These are phyloP conservation scores for Osmerus eperlanus DNA, from an alignment of 2,113 vertebrate species.

Conservation along the genomic window DNA sequence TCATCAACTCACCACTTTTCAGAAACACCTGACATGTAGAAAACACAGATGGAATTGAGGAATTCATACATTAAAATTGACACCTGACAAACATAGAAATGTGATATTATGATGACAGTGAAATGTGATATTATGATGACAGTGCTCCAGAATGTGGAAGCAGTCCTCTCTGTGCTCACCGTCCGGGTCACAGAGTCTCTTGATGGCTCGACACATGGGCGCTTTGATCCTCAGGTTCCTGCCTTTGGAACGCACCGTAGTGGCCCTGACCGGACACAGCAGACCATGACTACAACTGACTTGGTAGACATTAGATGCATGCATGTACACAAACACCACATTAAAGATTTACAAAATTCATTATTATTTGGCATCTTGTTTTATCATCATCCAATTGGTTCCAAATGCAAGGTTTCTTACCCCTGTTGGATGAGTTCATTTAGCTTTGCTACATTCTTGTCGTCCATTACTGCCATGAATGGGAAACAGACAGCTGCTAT, in stretches of 20 bases:
- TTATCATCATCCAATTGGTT: background rate
- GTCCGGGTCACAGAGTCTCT: constrained; percentile 97
- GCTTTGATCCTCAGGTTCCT: constrained; percentile 96
- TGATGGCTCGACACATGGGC: constrained; percentile 95
- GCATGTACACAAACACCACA: no score
- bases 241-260: constrained; percentile 95
- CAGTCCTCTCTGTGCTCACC: constrained; percentile 69
- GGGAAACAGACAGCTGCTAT: constrained; percentile 12
- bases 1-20: no score
- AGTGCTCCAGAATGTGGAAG: background rate
- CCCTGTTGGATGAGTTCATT: constrained; percentile 97
- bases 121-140: no score
- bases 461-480: constrained; percentile 87
- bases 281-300: background rate
- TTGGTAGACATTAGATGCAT: no score
- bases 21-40: no score
- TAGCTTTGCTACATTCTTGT: constrained; percentile 94
- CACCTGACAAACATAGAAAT: no score
- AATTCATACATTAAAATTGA: no score
- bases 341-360: no score
- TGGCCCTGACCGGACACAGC: constrained; percentile 76
- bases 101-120: no score
- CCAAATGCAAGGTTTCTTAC: constrained; percentile 69
- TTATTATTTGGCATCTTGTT: no score
- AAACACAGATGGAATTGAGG: no score